A percentile compares a stretch with the other conserved stretches of the same genome.
Conservation (phyloP, 2,113 vertebrate species). For the Synodontis membranacea region DNA sequence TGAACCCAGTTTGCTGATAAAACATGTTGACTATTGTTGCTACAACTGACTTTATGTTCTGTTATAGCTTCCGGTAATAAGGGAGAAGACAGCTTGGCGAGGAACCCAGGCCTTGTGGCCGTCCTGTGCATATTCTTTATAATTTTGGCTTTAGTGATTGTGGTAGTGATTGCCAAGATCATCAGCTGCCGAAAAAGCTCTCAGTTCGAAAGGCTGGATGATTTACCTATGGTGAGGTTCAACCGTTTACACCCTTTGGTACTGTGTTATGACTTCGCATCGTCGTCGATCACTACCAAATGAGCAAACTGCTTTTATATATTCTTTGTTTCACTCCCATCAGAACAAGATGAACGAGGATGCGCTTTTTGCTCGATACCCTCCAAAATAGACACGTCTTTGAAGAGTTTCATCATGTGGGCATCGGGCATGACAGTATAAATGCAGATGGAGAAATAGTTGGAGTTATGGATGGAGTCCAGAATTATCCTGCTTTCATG, state of each 20-base stretch:
- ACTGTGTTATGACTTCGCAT: not conserved
- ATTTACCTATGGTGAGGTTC: slow-evolving; percentile 46
- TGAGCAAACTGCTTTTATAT: not conserved
- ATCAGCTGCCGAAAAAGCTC: slow-evolving; percentile 17
- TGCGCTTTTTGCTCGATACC: slow-evolving; percentile 43
- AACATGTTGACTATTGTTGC: not conserved
- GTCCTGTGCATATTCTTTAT: slow-evolving; percentile 46
- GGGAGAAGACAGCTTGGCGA: not conserved
- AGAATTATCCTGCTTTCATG: not conserved
- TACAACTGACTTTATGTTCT: not conserved
- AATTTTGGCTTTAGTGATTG: slow-evolving; percentile 23
- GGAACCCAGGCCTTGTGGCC: slow-evolving; percentile 43
- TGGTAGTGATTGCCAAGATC: slow-evolving; percentile 36
- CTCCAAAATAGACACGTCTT: slow-evolving; percentile 33
- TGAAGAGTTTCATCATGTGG: not conserved
- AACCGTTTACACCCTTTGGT: not conserved
- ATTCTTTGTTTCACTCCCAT: slow-evolving; percentile 1
- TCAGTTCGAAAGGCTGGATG: slow-evolving; percentile 47
- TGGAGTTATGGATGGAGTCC: not conserved
- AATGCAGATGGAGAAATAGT: not conserved
- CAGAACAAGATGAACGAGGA: slow-evolving; percentile 47
- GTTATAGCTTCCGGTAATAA: slow-evolving; percentile 8
- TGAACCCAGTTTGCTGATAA: not conserved
- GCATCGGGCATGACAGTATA: not conserved
- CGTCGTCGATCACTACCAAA: not conserved